Evolutionary conservation across 2,797 vertebrate genomes (phyloP).

Genomic region (Rhyacichthys aspro): DNA sequence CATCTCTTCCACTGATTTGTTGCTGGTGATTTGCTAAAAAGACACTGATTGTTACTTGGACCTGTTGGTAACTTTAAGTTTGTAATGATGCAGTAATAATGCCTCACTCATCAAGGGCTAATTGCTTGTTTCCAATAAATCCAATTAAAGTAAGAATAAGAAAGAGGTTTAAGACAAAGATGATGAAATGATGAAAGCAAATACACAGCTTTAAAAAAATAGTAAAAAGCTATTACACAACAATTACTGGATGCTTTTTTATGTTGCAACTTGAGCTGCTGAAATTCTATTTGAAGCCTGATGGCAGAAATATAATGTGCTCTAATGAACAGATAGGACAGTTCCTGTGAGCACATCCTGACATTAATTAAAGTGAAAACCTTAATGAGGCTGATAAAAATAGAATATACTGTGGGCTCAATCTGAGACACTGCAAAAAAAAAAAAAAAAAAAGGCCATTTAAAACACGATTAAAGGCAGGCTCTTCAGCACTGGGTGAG

Average conservation of each 20-base stretch:
- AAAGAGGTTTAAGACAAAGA: no score
- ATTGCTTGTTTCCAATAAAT: no score
- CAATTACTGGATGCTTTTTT: neutral
- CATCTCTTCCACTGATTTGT: no score
- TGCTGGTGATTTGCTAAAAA: no score
- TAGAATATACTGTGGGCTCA: slow-evolving; percentile 58
- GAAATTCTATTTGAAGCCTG: slow-evolving; percentile 38
- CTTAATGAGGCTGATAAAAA: slow-evolving; percentile 73
- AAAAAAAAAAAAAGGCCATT: slow-evolving; percentile 43
- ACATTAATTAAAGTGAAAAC: slow-evolving; percentile 76
- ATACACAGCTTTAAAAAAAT: no score
- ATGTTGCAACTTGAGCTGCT: slow-evolving; percentile 16
- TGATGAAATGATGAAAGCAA: no score
- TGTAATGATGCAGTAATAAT: no score
- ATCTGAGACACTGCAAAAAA: slow-evolving; percentile 37
- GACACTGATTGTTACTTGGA: no score
- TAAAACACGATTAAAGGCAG: slow-evolving; percentile 41
- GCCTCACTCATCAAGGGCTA: no score
- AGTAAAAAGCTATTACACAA: no score
- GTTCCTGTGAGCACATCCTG: slow-evolving; percentile 69
- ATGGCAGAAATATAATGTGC: slow-evolving; percentile 51
- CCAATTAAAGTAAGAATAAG: no score
- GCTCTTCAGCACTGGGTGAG: slow-evolving; percentile 19
- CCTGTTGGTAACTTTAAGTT: no score
- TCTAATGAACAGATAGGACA: slow-evolving; percentile 60